A percentile compares a stretch with the other conserved stretches of the same genome.
Conservation (phyloP, 2,113 vertebrate genomes). For the Telmatochromis sp. region DNA sequence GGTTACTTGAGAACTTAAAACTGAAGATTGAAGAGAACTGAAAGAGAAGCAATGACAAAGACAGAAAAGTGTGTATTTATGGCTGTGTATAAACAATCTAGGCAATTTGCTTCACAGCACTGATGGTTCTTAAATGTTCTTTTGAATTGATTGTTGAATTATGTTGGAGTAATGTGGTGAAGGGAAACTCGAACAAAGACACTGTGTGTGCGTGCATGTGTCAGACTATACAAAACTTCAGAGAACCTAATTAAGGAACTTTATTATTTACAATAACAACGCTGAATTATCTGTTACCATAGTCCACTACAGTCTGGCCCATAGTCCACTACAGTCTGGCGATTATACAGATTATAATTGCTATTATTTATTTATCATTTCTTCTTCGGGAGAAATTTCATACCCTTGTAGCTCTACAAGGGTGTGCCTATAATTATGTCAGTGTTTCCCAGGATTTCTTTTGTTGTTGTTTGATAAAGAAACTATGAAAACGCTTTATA, state of each 20-base stretch:
- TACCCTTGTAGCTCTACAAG: not conserved
- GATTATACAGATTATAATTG: not conserved
- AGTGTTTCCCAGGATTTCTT: not conserved
- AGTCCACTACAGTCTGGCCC: not conserved
- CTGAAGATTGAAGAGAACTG: not conserved
- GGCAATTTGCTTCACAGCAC: not conserved
- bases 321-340: not conserved
- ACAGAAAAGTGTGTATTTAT: not conserved
- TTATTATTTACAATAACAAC: not conserved
- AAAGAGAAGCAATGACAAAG: not conserved
- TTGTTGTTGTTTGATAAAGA: not conserved
- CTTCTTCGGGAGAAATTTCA: not conserved
- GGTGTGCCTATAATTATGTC: not conserved
- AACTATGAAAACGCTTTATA: not conserved
- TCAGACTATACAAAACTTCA: not conserved
- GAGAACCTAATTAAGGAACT: not conserved
- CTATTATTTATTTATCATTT: not conserved
- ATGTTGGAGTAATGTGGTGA: not conserved
- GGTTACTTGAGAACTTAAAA: not conserved
- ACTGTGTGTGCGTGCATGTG: not conserved
- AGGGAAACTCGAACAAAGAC: not conserved
- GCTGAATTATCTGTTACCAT: not conserved
- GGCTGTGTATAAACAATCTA: not conserved
- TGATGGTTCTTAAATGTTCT: not conserved
- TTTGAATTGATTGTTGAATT: not conserved